These are phyloP conservation scores for Oscheius sp. DNA, from an alignment of 1,140 invertebrate species.

Conservation along the genomic window DNA sequence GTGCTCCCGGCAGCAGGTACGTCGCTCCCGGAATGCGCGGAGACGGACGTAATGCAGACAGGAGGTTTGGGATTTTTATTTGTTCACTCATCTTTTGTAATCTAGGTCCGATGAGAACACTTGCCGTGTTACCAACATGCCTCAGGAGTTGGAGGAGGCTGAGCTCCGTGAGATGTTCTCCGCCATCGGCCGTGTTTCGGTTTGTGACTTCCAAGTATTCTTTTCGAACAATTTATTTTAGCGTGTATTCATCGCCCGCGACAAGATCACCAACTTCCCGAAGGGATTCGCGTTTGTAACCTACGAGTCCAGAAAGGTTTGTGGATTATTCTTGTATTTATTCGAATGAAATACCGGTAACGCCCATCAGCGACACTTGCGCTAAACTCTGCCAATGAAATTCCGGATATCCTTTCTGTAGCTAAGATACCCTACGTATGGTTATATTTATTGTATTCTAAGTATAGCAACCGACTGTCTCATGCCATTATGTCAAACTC, in stretches of 20 bases:
- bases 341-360: too few species aligned
- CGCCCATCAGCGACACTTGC: too few species aligned
- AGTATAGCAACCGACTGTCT: too few species aligned
- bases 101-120: conserved; percentile 72
- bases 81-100: conserved; percentile 34
- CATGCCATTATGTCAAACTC: too few species aligned
- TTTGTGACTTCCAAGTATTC: neutral
- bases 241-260: conserved; percentile 83
- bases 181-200: conserved; percentile 71
- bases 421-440: too few species aligned
- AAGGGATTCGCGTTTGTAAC: conserved; percentile 90
- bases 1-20: conserved; percentile 37
- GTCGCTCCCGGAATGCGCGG: conserved; percentile 46
- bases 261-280: conserved; percentile 68
- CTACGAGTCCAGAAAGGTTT: conserved; percentile 65
- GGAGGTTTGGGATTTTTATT: neutral
- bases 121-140: conserved; percentile 93
- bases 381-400: too few species aligned
- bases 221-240: conserved; percentile 65
- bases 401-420: too few species aligned
- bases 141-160: conserved; percentile 76
- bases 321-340: neutral
- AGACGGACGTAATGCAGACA: conserved; percentile 22
- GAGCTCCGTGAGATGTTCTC: conserved; percentile 86
- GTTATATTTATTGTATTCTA: too few species aligned